Base-by-base conservation (phyloP, 2,888 invertebrate species). In the Heliothis peltigera region DNA sequence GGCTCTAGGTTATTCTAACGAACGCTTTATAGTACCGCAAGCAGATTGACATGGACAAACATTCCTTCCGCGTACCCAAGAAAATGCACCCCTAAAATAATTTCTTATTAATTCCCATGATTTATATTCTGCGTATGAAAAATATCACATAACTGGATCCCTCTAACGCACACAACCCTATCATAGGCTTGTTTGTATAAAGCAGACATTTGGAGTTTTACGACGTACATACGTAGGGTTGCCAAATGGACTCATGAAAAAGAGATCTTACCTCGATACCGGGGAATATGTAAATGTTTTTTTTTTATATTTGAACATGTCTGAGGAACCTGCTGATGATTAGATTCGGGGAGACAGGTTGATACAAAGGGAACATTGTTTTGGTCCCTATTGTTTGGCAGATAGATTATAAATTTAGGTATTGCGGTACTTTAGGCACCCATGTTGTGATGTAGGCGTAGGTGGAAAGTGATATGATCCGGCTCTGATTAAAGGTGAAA, bases 211-310 rank as follows among this genome's bases (percentile, higher is more conserved):
- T 84, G 72, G 79, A 79, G 75, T 86, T 89, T 89, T 88, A 89
- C 88, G 88, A 87, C 75, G 59, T 73, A 82, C 80, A 75, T 77
- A 75, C 85, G 82, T 72, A 81, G 85, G 85, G 86, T 83, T 90
- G 89, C 91, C 91, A 91, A 92, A 91, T 90, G 86, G 86, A 83
- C 82, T 84, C 88, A 90, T 90, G 91, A 89, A 91, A 90, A 89
- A 83, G 87, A 86, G 85, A 89, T 90, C 80, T 74, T 71, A 68
- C 58, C 77, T 74, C 83, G 84, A 86, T 87, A 85, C 80, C 82
- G 79, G 10, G 71, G 84, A 81, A 84, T 88, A 89, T 88, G 89
- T 85, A 88, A 89, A 89, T 88, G 73, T 67, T 84, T 87, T 87
- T 87, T 87, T 87, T 86, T 82, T 76, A 64, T 82, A 78, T 80